Conservation (phyloP, 1,140 invertebrate species). For the Aculops lycopersici region DNA sequence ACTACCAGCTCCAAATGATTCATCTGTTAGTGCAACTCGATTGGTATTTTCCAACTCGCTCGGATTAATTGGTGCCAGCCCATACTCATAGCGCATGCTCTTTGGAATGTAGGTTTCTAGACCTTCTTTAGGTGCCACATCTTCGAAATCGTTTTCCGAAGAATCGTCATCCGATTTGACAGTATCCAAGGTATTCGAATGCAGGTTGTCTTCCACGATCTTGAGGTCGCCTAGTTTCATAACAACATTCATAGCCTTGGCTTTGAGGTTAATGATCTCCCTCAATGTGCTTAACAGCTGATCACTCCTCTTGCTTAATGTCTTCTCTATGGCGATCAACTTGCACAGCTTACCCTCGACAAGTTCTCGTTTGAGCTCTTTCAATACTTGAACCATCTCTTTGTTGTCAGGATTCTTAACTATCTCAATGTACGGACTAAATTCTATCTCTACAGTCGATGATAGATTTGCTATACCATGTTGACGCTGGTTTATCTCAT, state of each 20-base stretch:
- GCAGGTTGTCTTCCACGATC: constrained; percentile 2
- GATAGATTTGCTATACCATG: not conserved
- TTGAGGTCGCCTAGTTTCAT: constrained; percentile 8
- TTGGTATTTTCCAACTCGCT: not conserved
- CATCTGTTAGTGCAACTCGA: not conserved
- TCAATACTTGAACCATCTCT: constrained; percentile 11
- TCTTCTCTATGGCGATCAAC: constrained; percentile 8
- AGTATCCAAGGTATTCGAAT: not conserved
- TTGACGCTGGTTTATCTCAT: not conserved
- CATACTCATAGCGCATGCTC: constrained; percentile 11
- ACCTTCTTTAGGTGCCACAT: constrained; percentile 17
- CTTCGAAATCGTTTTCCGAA: constrained; percentile 17
- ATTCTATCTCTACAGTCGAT: not conserved
- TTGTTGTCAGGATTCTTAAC: constrained; percentile 4
- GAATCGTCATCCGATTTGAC: constrained; percentile 10
- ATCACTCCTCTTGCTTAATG: constrained; percentile 1
- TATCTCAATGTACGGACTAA: constrained; percentile 3
- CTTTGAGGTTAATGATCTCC: constrained; percentile 12
- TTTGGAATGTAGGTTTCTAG: constrained; percentile 15
- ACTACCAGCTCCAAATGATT: not conserved
- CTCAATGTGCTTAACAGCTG: constrained; percentile 7
- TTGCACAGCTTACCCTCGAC: constrained; percentile 8
- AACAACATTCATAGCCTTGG: constrained; percentile 2
- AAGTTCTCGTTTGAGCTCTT: constrained; percentile 12
- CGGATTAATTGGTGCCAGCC: constrained; percentile 1